A percentile compares a stretch with the other conserved stretches of the same genome.
Evolutionary conservation across 2,797 vertebrate genomes (phyloP).

Genomic region (Trachops cirrhosus): DNA sequence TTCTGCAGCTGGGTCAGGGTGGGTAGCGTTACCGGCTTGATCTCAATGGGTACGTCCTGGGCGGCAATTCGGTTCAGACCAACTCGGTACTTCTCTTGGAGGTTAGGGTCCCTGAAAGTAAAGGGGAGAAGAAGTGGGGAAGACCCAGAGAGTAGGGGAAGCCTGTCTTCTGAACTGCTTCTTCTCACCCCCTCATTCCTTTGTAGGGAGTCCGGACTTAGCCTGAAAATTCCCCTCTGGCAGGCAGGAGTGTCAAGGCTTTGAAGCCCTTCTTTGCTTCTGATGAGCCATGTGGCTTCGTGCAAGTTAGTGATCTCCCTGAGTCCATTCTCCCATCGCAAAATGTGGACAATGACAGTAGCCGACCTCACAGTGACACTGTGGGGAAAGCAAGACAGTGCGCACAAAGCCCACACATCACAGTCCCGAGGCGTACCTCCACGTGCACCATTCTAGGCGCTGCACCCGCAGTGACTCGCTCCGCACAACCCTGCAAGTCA

Average conservation of each 20-base stretch:
- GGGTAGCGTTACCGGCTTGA: constrained; percentile 89
- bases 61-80: constrained; percentile 90
- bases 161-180: background rate
- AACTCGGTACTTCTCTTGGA: constrained; percentile 85
- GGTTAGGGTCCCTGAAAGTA: constrained; percentile 87
- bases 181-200: background rate
- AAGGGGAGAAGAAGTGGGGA: background rate
- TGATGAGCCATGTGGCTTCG: background rate
- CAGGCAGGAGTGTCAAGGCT: background rate
- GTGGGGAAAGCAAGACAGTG: background rate
- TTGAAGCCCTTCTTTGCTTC: background rate
- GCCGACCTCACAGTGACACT: background rate
- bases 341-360: background rate
- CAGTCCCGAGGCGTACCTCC: background rate
- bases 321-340: background rate
- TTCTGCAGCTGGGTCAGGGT: constrained; percentile 72
- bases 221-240: background rate
- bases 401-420: background rate
- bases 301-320: background rate
- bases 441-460: background rate
- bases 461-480: background rate
- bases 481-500: background rate
- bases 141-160: background rate
- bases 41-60: constrained; percentile 92
- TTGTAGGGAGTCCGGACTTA: background rate